These are phyloP conservation scores for Pachypeltis micranthus DNA, from an alignment of 1,140 invertebrate species.

Conservation along the genomic window DNA sequence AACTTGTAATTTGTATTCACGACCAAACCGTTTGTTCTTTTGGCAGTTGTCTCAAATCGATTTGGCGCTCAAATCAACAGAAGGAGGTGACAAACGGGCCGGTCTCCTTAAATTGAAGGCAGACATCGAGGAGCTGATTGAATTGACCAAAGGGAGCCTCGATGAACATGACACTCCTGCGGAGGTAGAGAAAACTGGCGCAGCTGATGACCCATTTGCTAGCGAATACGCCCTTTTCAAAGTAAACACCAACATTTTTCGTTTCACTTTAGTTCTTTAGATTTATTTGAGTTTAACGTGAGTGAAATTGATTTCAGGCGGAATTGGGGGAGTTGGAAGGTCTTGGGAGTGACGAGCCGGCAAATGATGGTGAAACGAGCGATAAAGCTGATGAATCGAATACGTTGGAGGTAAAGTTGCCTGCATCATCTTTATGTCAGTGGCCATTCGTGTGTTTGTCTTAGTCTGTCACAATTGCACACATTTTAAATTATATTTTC, in stretches of 20 bases:
- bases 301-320: conserved; percentile 30
- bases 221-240: conserved; percentile 59
- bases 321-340: conserved; percentile 35
- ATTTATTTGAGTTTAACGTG: conserved; percentile 12
- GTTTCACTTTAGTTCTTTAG: conserved; percentile 8
- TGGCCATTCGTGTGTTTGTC: no score
- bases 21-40: not conserved
- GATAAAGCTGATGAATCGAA: no score
- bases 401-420: no score
- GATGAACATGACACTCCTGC: not conserved
- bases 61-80: not conserved
- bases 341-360: conserved; percentile 28
- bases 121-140: not conserved
- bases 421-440: no score
- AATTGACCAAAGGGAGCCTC: not conserved
- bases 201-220: conserved; percentile 33
- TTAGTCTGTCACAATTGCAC: no score
- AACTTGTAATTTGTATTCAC: not conserved
- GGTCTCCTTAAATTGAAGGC: not conserved
- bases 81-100: not conserved
- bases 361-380: conserved; percentile 24
- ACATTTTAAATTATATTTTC: no score
- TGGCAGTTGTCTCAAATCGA: not conserved
- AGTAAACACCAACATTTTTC: no score
- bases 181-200: not conserved